Evolutionary conservation across 2,888 invertebrate genomes (phyloP).

Genomic region (Drosophila longiperda): DNA sequence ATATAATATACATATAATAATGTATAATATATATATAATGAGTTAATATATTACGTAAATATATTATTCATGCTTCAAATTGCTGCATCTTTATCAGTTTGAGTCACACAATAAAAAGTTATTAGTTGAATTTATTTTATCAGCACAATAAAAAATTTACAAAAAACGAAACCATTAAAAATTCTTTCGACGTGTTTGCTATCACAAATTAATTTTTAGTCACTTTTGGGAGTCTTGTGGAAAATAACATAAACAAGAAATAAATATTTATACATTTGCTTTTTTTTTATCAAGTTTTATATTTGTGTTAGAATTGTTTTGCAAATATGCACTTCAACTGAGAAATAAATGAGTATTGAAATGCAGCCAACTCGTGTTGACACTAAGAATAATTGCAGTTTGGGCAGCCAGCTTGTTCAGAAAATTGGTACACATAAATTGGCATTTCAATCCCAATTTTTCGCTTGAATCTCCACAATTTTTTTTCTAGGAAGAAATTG

Average conservation of each 20-base stretch:
- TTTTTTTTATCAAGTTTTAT: slow-evolving; percentile 28
- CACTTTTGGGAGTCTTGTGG: not conserved
- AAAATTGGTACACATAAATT: slow-evolving; percentile 35
- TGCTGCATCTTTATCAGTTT: not conserved
- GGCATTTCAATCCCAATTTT: slow-evolving; percentile 14
- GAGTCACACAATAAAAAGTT: not conserved
- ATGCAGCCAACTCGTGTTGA: slow-evolving; percentile 40
- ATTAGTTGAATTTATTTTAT: slow-evolving; percentile 24
- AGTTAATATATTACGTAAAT: not conserved
- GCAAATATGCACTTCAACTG: slow-evolving; percentile 20
- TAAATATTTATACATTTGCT: not conserved
- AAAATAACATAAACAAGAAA: not conserved
- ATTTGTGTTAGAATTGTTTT: slow-evolving; percentile 3
- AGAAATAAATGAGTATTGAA: slow-evolving; percentile 29
- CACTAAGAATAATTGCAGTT: slow-evolving; percentile 34
- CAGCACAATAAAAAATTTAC: slow-evolving; percentile 38
- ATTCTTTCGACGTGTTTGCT: slow-evolving; percentile 25
- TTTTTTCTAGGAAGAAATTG: slow-evolving; percentile 3
- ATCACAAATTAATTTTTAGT: slow-evolving; percentile 16
- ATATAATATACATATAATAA: no score
- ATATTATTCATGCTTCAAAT: not conserved
- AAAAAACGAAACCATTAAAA: slow-evolving; percentile 25
- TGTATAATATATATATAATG: not conserved
- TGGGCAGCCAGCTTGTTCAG: slow-evolving; percentile 34
- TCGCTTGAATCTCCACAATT: slow-evolving; percentile 11